Conservation (phyloP, 2,797 vertebrate genomes). For the Pipistrellus kuhlii region DNA sequence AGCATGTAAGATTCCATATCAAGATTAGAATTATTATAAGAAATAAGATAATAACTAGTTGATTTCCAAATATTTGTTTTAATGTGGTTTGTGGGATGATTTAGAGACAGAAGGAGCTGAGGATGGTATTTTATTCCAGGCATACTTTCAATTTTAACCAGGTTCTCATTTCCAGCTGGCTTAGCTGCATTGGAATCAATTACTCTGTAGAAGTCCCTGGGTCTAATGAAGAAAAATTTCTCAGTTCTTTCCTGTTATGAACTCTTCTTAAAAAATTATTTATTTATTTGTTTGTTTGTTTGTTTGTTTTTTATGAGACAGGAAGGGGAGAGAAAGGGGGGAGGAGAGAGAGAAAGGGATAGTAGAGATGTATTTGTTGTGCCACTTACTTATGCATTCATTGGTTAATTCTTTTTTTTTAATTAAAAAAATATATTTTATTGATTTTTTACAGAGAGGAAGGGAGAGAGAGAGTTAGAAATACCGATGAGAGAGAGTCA, state of each 20-base stretch:
- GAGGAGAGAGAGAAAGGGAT: not conserved
- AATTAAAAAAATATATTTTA: no score
- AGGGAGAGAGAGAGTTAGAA: no score
- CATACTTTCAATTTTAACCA: slow-evolving; percentile 30
- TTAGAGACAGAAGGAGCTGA: not conserved
- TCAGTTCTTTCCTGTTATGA: slow-evolving; percentile 9
- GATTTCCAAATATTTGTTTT: slow-evolving; percentile 41
- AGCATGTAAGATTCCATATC: not conserved
- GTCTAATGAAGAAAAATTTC: not conserved
- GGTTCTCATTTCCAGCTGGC: not conserved
- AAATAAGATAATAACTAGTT: slow-evolving; percentile 8
- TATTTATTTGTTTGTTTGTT: not conserved
- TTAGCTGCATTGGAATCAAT: not conserved
- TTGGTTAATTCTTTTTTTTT: not conserved
- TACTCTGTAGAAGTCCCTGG: not conserved
- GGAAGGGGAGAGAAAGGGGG: no score
- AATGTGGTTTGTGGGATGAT: not conserved
- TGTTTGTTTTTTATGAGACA: no score
- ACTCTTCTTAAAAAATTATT: not conserved
- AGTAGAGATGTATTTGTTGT: not conserved
- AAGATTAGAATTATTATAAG: not conserved
- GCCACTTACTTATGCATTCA: not conserved
- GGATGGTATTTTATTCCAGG: not conserved
- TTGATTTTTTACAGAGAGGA: no score
- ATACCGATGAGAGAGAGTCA: no score